A percentile compares a stretch with the other conserved stretches of the same genome.
phyloP scores from a whole-genome alignment of 2,797 vertebrate species.

The Brachymystax lenok region DNA sequence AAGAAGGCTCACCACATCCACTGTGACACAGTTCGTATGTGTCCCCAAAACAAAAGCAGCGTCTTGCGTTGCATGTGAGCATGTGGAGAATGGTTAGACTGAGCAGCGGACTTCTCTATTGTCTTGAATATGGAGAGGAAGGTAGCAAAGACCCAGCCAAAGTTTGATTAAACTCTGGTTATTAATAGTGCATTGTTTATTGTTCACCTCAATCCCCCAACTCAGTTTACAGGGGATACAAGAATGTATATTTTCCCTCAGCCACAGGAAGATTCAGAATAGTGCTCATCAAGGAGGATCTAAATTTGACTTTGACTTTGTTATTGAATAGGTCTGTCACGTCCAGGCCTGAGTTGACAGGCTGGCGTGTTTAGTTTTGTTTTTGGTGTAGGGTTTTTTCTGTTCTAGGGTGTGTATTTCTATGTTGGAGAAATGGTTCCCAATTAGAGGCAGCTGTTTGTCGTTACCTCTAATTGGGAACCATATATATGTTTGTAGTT shows the following conservation, averaged over 20 bases:
- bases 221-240: conserved; percentile 50
- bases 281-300: conserved; percentile 31
- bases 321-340: conserved; percentile 22
- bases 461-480: too few relatives aligned
- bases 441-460: too few relatives aligned
- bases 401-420: too few relatives aligned
- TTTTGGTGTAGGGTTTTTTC: too few relatives aligned
- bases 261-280: conserved; percentile 60
- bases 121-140: conserved; percentile 54
- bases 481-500: too few relatives aligned
- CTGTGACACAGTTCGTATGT: conserved; percentile 1
- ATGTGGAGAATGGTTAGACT: conserved; percentile 26
- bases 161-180: conserved; percentile 58
- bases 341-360: too few relatives aligned
- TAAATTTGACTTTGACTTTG: conserved; percentile 52
- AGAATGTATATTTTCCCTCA: conserved; percentile 51
- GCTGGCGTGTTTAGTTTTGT: too few relatives aligned
- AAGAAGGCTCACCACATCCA: conserved; percentile 20
- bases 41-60: conserved; percentile 27
- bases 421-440: too few relatives aligned
- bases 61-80: not conserved
- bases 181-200: conserved; percentile 82
- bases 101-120: conserved; percentile 50
- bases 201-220: conserved; percentile 59
- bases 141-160: conserved; percentile 34